Evolutionary conservation across 2,797 vertebrate species (phyloP), one percentile per base, ranked within the genome.

Genomic region (Microtus obscurus): DNA sequence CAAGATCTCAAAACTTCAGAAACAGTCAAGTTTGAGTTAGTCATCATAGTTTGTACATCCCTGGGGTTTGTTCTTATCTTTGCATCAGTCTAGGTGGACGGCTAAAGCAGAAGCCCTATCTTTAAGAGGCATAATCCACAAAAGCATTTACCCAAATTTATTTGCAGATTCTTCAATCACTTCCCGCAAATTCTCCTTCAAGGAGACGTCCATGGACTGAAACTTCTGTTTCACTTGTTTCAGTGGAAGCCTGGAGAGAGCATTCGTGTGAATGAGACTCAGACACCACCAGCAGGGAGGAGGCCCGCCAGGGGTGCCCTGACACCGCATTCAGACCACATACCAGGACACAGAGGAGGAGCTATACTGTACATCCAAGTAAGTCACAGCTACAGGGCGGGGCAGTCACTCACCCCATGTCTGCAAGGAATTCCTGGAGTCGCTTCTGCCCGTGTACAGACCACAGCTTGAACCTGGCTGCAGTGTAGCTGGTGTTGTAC

Each of bases 171-270:
- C 99, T 96, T 99, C 99, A 53, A 99, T 99, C 97, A 99, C 99
- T n/a, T 99, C 99, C 76, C 98, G 98, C 61, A 99, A 98, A 97
- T 99, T 99, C 98, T 99, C 99, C 98, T 99, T 99, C 97, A 99
- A 98, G 0, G 99, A 98, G 73, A 99, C 98, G 86, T 99, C 99
- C 99, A 99, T 99, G 77, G 99, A 99, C 96, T 99, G 98, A 98
- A 99, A 99, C 86, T 99, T 99, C 98, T 99, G 99, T 86, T 99
- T 99, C 87, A 99, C 99, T 98, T 99, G 99, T 96, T 99, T 99
- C 87, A 99, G 98, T 59, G 99, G 99, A 6, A 99, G 98, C 61
- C 99, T 99, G 61, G 81, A 90, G 98, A 83, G 74, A 92, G 21
- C 10, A 69, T 53, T 45, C 40, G 85, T 1, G 8, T 4, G n/a